Evolutionary conservation across 2,113 vertebrate genomes (phyloP), one percentile per base, ranked within the genome.

Genomic region (Thunnus thynnus): DNA sequence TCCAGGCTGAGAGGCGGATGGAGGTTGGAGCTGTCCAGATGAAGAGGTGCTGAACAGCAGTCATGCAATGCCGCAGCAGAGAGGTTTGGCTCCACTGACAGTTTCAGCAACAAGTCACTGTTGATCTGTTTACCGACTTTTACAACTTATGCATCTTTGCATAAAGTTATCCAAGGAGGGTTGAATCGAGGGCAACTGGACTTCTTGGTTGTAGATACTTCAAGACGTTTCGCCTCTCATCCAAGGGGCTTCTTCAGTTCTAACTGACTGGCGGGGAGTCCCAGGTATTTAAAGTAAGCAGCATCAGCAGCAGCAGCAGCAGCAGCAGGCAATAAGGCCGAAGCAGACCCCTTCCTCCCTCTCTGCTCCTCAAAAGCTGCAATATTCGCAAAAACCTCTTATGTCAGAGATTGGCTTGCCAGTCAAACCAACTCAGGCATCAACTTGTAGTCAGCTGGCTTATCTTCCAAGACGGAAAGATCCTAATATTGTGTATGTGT

Each of bases 391-490:
- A 83, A 30, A 85, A 67, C 86, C 67, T 87, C 77, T 52, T 72
- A 32, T 67, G 80, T 84, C 75, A 83, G 56, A 67, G 67, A 60
- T 66, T 36, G 86, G 61, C 76, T 78, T 73, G 77, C 78, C 89
- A 86, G 67, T 61, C 76, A 84, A 76, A 86, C 83, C 80, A 76
- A 86, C 82, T 86, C 87, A 63, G 78, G 84, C 82, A 86, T 84
- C 60, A 80, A 88, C 72, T 88, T 70, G 87, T 75, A 80, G 69
- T 88, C 85, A 90, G 88, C 90, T 89, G 90, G 86, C 87, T 86
- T 84, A 90, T 95, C 94, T 94, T 95, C 93, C 94, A 93, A 95
- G 93, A 94, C 94, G 92, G 94, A 92, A 93, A 94, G 93, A 95
- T 90, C 87, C 80, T 74, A 84, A 85, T 72, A 67, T 76, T 74